phyloP scores from a whole-genome alignment of 2,113 vertebrate genomes.

The Dasyurus viverrinus region DNA sequence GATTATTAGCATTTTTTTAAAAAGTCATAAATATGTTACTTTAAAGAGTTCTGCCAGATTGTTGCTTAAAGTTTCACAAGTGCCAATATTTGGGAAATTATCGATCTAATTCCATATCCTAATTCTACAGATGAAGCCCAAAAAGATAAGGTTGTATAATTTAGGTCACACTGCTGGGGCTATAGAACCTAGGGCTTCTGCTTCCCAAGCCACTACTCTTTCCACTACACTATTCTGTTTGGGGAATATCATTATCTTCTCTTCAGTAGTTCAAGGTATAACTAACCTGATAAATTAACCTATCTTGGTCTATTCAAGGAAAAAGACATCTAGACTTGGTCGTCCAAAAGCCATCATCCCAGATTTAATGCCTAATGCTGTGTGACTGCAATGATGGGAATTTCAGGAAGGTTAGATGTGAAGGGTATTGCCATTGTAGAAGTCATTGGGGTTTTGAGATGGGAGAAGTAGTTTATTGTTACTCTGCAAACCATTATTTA shows the following conservation, averaged over 20 bases:
- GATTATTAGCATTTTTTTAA: too few relatives aligned
- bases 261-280: not conserved
- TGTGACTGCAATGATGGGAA: not conserved
- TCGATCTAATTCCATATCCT: not conserved
- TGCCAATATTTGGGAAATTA: not conserved
- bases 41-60: not conserved
- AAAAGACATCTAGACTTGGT: not conserved
- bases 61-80: not conserved
- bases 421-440: not conserved
- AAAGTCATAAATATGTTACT: not conserved
- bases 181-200: not conserved
- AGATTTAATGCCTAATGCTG: not conserved
- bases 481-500: not conserved
- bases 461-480: not conserved
- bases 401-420: not conserved
- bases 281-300: constrained; percentile 1
- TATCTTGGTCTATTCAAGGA: not conserved
- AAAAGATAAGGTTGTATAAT: not conserved
- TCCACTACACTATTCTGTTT: not conserved
- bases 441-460: not conserved
- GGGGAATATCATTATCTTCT: not conserved
- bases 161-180: not conserved
- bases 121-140: not conserved
- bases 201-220: not conserved
- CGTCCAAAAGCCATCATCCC: constrained; percentile 2